These are phyloP conservation scores for Spermophilus dauricus DNA, from an alignment of 2,113 vertebrate genomes.

Conservation along the genomic window DNA sequence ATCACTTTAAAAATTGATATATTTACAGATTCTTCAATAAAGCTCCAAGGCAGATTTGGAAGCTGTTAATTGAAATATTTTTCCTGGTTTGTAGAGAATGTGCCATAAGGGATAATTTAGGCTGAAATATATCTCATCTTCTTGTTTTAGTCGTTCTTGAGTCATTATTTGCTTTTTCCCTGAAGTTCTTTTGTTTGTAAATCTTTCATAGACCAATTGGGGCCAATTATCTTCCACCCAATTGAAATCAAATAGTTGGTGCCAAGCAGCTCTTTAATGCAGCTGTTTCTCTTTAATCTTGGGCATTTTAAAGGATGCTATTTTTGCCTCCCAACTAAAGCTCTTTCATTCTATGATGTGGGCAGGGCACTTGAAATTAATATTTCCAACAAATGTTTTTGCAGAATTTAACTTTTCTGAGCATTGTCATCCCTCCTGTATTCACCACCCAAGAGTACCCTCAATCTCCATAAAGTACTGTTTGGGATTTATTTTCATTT, in stretches of 20 bases:
- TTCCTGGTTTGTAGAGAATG: slow-evolving; percentile 57
- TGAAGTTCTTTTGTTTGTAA: slow-evolving; percentile 70
- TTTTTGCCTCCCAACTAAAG: slow-evolving; percentile 40
- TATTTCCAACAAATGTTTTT: slow-evolving; percentile 21
- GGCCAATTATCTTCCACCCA: slow-evolving; percentile 58
- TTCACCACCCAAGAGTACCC: not conserved
- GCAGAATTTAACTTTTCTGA: not conserved
- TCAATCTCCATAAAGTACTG: not conserved
- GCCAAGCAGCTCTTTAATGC: not conserved
- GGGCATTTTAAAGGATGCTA: not conserved
- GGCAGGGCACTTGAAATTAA: not conserved
- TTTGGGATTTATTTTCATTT: not conserved
- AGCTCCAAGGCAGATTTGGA: not conserved
- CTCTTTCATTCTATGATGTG: not conserved
- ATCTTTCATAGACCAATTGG: slow-evolving; percentile 55
- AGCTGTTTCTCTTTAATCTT: slow-evolving; percentile 69
- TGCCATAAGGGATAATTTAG: slow-evolving; percentile 53
- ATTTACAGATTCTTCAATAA: slow-evolving; percentile 56
- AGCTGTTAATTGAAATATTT: slow-evolving; percentile 69
- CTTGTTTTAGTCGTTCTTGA: slow-evolving; percentile 34
- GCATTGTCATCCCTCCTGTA: not conserved
- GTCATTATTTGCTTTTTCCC: slow-evolving; percentile 25
- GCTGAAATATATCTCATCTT: slow-evolving; percentile 57
- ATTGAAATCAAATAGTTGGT: slow-evolving; percentile 68
- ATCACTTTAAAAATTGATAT: not conserved